Evolutionary conservation across 2,888 invertebrate species (phyloP).

Genomic region (Piscicola geometra): DNA sequence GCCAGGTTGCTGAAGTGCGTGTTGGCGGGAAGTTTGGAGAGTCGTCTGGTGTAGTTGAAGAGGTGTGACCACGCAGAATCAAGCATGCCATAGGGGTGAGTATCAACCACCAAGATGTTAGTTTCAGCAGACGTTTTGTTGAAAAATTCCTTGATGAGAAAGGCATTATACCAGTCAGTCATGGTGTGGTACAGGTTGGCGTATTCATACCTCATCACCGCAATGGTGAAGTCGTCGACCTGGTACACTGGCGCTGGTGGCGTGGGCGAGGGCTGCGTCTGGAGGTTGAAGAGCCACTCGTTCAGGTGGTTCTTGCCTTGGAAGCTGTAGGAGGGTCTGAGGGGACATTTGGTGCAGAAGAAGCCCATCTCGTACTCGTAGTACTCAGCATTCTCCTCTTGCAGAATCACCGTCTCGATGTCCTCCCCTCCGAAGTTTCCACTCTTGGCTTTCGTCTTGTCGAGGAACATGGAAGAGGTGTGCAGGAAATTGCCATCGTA

Average conservation of each 20-base stretch:
- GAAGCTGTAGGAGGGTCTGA: slow-evolving; percentile 41
- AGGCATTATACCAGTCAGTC: slow-evolving; percentile 45
- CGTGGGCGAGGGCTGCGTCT: not conserved
- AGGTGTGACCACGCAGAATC: slow-evolving; percentile 50
- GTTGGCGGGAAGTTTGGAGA: slow-evolving; percentile 44
- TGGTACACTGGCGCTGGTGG: not conserved
- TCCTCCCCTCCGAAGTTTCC: slow-evolving; percentile 42
- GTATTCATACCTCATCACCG: slow-evolving; percentile 41
- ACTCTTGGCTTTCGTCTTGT: slow-evolving; percentile 33
- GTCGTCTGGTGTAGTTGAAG: slow-evolving; percentile 48
- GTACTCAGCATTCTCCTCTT: slow-evolving; percentile 44
- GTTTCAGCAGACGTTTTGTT: slow-evolving; percentile 41
- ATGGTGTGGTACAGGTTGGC: slow-evolving; percentile 44
- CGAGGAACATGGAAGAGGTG: slow-evolving; percentile 39
- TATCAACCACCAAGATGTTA: slow-evolving; percentile 50
- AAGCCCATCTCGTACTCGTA: slow-evolving; percentile 41
- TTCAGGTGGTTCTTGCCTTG: slow-evolving; percentile 43
- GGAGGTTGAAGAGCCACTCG: slow-evolving; percentile 37
- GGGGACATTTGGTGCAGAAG: slow-evolving; percentile 39
- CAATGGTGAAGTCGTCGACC: slow-evolving; percentile 40
- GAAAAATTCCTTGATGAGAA: slow-evolving; percentile 44
- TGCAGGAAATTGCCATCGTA: slow-evolving; percentile 41
- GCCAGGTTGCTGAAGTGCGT: slow-evolving; percentile 44
- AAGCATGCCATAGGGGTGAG: slow-evolving; percentile 50
- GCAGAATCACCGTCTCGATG: slow-evolving; percentile 43